phyloP scores from a whole-genome alignment of 2,113 vertebrate genomes.

The Brienomyrus longianalis region DNA sequence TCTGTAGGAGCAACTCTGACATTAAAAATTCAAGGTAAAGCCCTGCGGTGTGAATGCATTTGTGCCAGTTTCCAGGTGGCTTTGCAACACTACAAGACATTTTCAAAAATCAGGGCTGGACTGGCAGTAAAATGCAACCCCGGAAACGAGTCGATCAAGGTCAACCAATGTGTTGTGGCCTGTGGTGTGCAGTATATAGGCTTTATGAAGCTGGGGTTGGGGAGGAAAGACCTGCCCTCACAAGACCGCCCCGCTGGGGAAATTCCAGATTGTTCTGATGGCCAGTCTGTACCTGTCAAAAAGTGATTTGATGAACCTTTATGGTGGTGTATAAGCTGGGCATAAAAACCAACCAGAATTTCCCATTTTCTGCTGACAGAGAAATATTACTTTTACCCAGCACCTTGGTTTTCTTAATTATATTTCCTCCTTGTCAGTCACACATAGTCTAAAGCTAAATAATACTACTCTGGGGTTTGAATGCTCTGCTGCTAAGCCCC shows the following conservation, averaged over 20 bases:
- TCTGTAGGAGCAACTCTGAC: background rate
- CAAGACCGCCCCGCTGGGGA: background rate
- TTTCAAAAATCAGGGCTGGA: background rate
- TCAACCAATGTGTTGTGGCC: background rate
- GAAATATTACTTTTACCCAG: background rate
- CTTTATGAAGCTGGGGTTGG: background rate
- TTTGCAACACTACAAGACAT: background rate
- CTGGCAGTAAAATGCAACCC: background rate
- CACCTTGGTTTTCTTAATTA: background rate
- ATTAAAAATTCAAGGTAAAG: background rate
- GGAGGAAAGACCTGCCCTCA: background rate
- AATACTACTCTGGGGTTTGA: background rate
- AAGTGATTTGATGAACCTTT: background rate
- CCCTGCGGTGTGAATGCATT: background rate
- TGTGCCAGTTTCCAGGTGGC: background rate
- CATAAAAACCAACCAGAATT: background rate
- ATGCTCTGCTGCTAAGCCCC: background rate
- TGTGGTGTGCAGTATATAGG: background rate
- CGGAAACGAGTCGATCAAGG: background rate
- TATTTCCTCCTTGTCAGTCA: background rate
- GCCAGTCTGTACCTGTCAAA: background rate
- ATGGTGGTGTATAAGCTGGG: background rate
- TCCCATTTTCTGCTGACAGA: background rate
- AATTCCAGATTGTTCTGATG: background rate
- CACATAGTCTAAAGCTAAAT: background rate